Evolutionary conservation across 2,797 vertebrate species (phyloP).

Genomic region (Carduelis carduelis): DNA sequence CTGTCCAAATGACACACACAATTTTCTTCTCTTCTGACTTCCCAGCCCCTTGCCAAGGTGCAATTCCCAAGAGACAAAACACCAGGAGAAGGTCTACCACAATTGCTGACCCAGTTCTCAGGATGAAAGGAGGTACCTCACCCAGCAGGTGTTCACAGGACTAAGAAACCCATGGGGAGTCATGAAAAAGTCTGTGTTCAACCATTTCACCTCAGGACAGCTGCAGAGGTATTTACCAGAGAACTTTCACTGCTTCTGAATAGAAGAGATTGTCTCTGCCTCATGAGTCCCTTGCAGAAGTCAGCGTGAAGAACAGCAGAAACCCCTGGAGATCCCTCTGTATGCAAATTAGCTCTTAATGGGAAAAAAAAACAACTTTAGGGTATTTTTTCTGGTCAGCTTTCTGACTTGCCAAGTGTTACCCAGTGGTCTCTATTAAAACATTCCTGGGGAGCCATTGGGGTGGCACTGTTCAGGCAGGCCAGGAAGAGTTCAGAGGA

Average conservation of each 20-base stretch:
- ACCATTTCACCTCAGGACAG: background rate
- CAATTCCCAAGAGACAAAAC: background rate
- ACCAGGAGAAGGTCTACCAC: background rate
- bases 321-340: background rate
- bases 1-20: background rate
- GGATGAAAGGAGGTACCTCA: background rate
- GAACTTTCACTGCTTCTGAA: background rate
- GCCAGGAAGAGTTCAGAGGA: background rate
- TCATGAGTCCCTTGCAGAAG: background rate
- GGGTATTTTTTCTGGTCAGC: background rate
- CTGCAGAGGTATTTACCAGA: background rate
- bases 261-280: background rate
- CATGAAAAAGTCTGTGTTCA: background rate
- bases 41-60: background rate
- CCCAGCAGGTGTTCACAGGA: background rate
- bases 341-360: background rate
- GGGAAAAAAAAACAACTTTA: background rate
- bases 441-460: accelerated
- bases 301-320: background rate
- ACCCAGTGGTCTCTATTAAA: background rate
- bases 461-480: background rate
- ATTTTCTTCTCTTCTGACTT: background rate
- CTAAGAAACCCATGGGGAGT: background rate
- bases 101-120: background rate
- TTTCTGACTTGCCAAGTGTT: background rate